Conservation (phyloP, 2,888 invertebrate genomes). For the Andrena trimmerana region DNA sequence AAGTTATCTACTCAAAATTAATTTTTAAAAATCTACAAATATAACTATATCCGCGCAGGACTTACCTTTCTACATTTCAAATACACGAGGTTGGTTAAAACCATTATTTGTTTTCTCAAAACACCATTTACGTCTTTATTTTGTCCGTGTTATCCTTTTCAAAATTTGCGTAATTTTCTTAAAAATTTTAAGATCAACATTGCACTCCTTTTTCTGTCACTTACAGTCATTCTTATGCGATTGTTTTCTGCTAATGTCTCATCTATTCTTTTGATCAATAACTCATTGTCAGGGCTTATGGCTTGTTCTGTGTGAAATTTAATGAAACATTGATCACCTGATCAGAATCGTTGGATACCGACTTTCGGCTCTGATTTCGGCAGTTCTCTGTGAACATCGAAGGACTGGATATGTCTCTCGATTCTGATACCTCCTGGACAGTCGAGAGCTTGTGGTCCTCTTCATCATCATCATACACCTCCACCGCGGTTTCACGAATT, state of each 20-base stretch:
- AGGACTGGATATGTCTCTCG: slow-evolving; percentile 64
- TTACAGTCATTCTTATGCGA: too few species aligned
- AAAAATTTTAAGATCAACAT: too few species aligned
- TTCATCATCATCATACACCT: slow-evolving; percentile 71
- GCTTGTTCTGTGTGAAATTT: neutral
- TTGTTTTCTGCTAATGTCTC: neutral
- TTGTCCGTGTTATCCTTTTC: too few species aligned
- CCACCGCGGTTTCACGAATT: slow-evolving; percentile 69
- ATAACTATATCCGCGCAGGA: too few species aligned
- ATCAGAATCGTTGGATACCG: slow-evolving; percentile 58
- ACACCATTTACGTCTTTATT: too few species aligned
- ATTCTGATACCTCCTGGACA: slow-evolving; percentile 74
- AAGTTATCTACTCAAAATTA: too few species aligned
- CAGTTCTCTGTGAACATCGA: slow-evolving; percentile 53
- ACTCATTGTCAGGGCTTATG: slow-evolving; percentile 19
- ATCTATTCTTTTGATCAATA: neutral
- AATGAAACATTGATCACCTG: slow-evolving; percentile 58
- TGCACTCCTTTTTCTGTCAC: too few species aligned
- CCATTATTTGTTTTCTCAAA: too few species aligned
- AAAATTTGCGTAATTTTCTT: too few species aligned
- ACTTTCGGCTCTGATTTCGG: slow-evolving; percentile 52
- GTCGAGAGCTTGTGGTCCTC: slow-evolving; percentile 70
- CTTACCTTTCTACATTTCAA: too few species aligned
- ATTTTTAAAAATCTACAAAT: too few species aligned
- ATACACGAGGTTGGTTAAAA: too few species aligned